phyloP scores from a whole-genome alignment of 2,888 invertebrate genomes.

The Drosophila testacea region DNA sequence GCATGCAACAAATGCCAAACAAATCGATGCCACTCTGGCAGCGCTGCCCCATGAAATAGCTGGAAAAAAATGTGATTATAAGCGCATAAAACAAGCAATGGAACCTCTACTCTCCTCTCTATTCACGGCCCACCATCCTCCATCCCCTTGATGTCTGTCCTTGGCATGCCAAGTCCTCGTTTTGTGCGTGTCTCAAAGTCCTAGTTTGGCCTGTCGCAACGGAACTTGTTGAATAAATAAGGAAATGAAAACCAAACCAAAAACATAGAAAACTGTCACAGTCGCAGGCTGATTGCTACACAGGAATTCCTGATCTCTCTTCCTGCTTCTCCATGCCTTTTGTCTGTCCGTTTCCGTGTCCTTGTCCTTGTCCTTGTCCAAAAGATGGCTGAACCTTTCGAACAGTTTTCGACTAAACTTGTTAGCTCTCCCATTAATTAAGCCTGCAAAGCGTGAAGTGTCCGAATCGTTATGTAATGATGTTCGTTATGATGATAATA shows the following conservation, averaged over 20 bases:
- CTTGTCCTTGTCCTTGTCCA: conserved; percentile 4
- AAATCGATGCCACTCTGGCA: conserved; percentile 62
- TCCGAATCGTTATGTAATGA: conserved; percentile 29
- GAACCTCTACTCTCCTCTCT: background rate
- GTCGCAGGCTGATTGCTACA: conserved; percentile 63
- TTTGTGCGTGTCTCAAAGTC: conserved; percentile 53
- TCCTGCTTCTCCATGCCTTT: background rate
- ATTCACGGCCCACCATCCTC: background rate
- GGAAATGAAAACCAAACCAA: conserved; percentile 63
- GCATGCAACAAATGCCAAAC: conserved; percentile 73
- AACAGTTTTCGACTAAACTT: conserved; percentile 26
- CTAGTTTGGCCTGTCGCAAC: conserved; percentile 29
- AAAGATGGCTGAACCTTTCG: background rate
- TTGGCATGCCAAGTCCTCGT: conserved; percentile 37
- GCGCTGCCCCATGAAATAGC: conserved; percentile 31
- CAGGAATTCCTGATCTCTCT: conserved; percentile 62
- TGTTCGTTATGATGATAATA: conserved; percentile 1
- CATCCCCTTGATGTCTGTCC: conserved; percentile 12
- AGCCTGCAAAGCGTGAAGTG: conserved; percentile 52
- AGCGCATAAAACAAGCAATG: conserved; percentile 64
- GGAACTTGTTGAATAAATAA: conserved; percentile 78
- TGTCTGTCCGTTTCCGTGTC: background rate
- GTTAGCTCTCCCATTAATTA: conserved; percentile 46
- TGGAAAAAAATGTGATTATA: conserved; percentile 69
- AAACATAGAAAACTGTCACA: conserved; percentile 61